phyloP scores from a whole-genome alignment of 2,113 vertebrate species.

The Osmerus eperlanus region DNA sequence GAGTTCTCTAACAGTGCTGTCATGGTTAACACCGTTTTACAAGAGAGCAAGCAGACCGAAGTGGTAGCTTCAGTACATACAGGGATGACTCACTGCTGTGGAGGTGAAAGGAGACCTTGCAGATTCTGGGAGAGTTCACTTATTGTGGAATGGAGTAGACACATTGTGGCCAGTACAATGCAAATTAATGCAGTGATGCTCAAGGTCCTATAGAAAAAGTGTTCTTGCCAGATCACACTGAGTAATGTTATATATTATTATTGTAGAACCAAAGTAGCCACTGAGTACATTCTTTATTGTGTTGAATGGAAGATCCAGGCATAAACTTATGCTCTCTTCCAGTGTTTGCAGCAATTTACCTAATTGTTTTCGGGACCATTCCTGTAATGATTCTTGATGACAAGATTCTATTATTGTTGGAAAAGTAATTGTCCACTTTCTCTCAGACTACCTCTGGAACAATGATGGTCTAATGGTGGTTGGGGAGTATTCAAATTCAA shows the following conservation, averaged over 20 bases:
- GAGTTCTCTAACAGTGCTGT: constrained; percentile 4
- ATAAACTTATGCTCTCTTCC: no score
- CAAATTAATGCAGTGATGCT: constrained; percentile 32
- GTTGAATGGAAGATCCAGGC: background rate
- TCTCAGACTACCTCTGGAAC: no score
- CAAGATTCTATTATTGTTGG: no score
- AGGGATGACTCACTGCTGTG: constrained; percentile 49
- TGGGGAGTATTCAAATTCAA: no score
- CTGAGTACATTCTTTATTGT: background rate
- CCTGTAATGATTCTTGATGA: no score
- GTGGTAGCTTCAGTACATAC: constrained; percentile 14
- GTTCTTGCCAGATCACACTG: no score
- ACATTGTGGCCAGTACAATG: constrained; percentile 2
- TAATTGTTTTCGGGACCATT: no score
- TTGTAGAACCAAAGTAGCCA: background rate
- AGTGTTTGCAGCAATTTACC: no score
- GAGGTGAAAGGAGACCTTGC: constrained; percentile 34
- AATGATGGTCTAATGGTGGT: no score
- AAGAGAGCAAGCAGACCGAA: constrained; percentile 10
- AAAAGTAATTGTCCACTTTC: no score
- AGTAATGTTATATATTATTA: constrained; percentile 21
- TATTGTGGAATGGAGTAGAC: background rate
- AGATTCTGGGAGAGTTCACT: constrained; percentile 19
- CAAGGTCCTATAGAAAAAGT: constrained; percentile 25
- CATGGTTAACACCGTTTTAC: background rate